A percentile compares a stretch with the other conserved stretches of the same genome.
Conservation (phyloP, 2,888 invertebrate genomes). For the Tetheella fluctuosa region DNA sequence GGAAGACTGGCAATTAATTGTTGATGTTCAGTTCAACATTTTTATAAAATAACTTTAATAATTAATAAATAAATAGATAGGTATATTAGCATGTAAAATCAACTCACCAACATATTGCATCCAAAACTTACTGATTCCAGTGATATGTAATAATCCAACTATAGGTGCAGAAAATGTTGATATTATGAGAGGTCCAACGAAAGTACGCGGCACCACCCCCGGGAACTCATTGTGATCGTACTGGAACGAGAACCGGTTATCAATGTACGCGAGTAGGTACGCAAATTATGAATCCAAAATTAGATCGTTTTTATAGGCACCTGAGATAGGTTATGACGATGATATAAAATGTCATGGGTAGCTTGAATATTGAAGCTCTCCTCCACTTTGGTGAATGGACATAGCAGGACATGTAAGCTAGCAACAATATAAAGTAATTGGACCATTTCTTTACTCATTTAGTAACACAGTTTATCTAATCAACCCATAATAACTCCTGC, state of each 20-base stretch:
- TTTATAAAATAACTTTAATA: too few relatives aligned
- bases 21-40: too few relatives aligned
- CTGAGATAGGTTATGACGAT: constrained; percentile 92
- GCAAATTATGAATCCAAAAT: constrained; percentile 71
- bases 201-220: constrained; percentile 98
- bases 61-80: too few relatives aligned
- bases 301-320: constrained; percentile 83
- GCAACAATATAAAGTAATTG: constrained; percentile 90
- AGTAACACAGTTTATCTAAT: constrained; percentile 37
- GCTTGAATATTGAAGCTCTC: constrained; percentile 99
- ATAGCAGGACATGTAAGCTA: constrained; percentile 91
- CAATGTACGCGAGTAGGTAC: constrained; percentile 42
- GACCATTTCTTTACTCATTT: constrained; percentile 84
- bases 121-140: constrained; percentile 92
- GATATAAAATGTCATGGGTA: constrained; percentile 97
- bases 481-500: constrained; percentile 55
- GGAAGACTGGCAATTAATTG: too few relatives aligned
- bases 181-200: constrained; percentile 94
- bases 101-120: constrained; percentile 93
- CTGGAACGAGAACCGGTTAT: constrained; percentile 81
- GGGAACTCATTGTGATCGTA: constrained; percentile 99
- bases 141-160: constrained; percentile 86
- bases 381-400: constrained; percentile 99
- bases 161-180: constrained; percentile 91
- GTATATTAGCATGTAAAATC: too few relatives aligned